Evolutionary conservation across 2,888 invertebrate genomes (phyloP), one percentile per base, ranked within the genome.

Genomic region (Volucella inflata): DNA sequence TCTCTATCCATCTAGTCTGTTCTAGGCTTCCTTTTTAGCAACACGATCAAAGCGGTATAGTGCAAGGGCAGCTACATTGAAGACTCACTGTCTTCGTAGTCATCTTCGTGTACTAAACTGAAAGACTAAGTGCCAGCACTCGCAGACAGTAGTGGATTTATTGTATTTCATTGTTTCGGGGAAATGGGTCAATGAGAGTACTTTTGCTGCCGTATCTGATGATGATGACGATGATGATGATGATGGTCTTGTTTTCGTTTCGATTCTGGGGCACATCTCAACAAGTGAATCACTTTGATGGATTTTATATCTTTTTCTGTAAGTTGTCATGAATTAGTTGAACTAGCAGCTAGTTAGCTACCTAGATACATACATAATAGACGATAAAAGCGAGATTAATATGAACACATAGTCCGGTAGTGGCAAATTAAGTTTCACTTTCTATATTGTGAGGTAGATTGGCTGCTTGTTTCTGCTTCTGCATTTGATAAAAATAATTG

Each of bases 111-210:
- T 48, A 79, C 64, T 59, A 53, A 57, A 51, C 46, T 38, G 16
- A 36, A 57, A 67, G 48, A 40, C 42, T 21, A 14, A 14, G 53
- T 59, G 53, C 21, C 53, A 12, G 30, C 21, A 30, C 30, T 50
- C 30, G 44, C 36, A 78, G 74, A 65, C 79, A 59, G 59, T 16
- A 48, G 51, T 46, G 75, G 70, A 80, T 80, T 84, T 80, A 67
- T n/a, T n/a, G n/a, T n/a, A n/a, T 80, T 84, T 75, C 21, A 80
- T 84, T 84, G 74, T 80, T 67, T 71, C 46, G 71, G 40, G 59
- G 71, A 84, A 84, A 67, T 84, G 84, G 80, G 84, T 84, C 84
- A 84, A 71, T 84, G 80, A 62, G 67, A 46, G 57, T 51, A 36
- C n/a, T 9, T 21, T 21, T n/a, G 36, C 38, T 38, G 17, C 48